Percentiles rank a stretch among this genome's conserved stretches.
These are phyloP conservation scores for Clarias macrocephalus DNA, from an alignment of 2,113 vertebrate genomes.

Conservation along the genomic window DNA sequence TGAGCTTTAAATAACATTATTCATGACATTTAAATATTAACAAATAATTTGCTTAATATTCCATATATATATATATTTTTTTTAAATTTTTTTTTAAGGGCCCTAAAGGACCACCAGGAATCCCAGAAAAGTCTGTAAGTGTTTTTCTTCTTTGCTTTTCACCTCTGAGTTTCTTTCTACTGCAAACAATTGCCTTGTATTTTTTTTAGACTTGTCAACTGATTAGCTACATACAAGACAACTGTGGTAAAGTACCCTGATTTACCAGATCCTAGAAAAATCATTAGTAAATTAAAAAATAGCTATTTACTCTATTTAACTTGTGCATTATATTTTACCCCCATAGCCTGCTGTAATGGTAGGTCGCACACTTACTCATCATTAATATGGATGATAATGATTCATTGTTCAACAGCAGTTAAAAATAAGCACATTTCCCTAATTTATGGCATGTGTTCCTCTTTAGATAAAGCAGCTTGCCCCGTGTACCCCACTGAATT, in stretches of 20 bases:
- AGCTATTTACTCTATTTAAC: not conserved
- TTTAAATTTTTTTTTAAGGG: slow-evolving; percentile 77
- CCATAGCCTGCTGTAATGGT: slow-evolving; percentile 49
- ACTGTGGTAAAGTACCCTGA: slow-evolving; percentile 77
- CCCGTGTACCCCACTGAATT: slow-evolving; percentile 82
- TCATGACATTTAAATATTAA: not conserved
- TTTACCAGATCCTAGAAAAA: not conserved
- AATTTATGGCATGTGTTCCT: not conserved
- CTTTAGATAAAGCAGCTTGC: slow-evolving; percentile 60
- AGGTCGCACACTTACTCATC: not conserved
- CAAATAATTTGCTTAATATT: not conserved
- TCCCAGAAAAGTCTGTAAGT: slow-evolving; percentile 72
- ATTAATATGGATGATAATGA: not conserved
- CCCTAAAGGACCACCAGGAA: slow-evolving; percentile 71
- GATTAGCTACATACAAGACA: slow-evolving; percentile 75
- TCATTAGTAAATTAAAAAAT: not conserved
- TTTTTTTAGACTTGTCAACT: slow-evolving; percentile 81
- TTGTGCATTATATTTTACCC: not conserved
- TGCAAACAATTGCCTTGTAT: slow-evolving; percentile 11
- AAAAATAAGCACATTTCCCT: slow-evolving; percentile 1
- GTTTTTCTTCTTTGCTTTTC: not conserved
- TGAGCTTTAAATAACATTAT: not conserved
- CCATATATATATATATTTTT: too few relatives aligned
- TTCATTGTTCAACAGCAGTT: not conserved
- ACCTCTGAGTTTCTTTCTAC: not conserved